These are phyloP conservation scores for Amphiprion percula DNA, from an alignment of 2,113 vertebrate genomes.

Conservation along the genomic window DNA sequence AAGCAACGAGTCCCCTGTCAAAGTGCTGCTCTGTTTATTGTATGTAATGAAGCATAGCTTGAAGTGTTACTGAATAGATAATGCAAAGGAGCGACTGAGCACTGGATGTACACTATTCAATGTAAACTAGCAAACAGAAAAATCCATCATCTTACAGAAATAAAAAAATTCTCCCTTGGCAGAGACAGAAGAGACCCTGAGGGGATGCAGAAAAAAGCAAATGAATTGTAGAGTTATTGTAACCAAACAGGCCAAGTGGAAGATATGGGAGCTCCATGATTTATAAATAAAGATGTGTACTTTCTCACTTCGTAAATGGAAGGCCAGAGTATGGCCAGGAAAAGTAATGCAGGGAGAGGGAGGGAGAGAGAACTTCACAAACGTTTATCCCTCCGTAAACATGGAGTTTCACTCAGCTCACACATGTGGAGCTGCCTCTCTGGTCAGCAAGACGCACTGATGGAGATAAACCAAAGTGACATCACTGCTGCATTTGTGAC, in stretches of 20 bases:
- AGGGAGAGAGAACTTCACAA: slow-evolving; percentile 25
- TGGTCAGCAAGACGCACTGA: slow-evolving; percentile 64
- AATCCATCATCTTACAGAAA: neutral
- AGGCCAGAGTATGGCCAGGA: slow-evolving; percentile 21
- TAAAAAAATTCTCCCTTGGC: neutral
- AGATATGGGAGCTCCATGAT: slow-evolving; percentile 74
- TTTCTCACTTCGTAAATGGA: slow-evolving; percentile 68
- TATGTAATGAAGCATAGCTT: slow-evolving; percentile 73
- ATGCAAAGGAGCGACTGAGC: neutral
- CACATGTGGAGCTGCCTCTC: slow-evolving; percentile 51
- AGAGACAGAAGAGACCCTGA: slow-evolving; percentile 20
- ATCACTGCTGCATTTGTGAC: slow-evolving; percentile 61
- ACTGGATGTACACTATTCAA: slow-evolving; percentile 6
- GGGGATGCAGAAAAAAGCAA: slow-evolving; percentile 16
- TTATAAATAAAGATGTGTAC: slow-evolving; percentile 78
- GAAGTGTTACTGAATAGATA: slow-evolving; percentile 26
- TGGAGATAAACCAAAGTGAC: slow-evolving; percentile 79
- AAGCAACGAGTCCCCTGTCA: slow-evolving; percentile 47
- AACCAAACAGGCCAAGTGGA: slow-evolving; percentile 73
- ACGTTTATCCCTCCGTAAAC: slow-evolving; percentile 71
- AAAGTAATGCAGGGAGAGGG: slow-evolving; percentile 28
- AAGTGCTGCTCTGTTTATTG: slow-evolving; percentile 51
- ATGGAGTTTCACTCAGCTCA: slow-evolving; percentile 79
- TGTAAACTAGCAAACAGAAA: slow-evolving; percentile 13
- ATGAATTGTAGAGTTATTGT: slow-evolving; percentile 58